Percentiles rank a stretch among this genome's conserved stretches.
phyloP scores from a whole-genome alignment of 1,140 invertebrate genomes.

The Trinorchestia longiramus region DNA sequence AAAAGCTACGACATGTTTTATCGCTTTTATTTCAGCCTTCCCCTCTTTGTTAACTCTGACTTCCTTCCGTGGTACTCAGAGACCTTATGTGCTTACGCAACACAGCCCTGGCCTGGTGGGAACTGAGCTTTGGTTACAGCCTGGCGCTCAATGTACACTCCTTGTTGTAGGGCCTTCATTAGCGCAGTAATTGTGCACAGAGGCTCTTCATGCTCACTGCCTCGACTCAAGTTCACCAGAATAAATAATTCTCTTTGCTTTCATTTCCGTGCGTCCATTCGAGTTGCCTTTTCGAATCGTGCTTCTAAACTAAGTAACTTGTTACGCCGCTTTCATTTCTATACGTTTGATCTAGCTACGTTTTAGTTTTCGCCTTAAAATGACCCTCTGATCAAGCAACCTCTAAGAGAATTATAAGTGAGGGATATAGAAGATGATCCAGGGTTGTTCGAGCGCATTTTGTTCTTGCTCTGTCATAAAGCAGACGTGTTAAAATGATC shows the following conservation, averaged over 20 bases:
- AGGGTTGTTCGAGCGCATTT: no score
- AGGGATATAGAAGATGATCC: neutral
- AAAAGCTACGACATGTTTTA: no score
- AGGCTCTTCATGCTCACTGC: neutral
- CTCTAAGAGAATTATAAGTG: neutral
- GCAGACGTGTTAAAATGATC: neutral
- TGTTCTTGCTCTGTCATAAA: no score
- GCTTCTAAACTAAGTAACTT: no score
- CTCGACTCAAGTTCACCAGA: neutral
- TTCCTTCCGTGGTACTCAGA: neutral
- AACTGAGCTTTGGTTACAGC: neutral
- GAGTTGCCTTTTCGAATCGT: neutral
- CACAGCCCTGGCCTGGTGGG: no score
- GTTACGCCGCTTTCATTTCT: no score
- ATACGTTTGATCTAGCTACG: no score
- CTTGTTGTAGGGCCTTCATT: neutral
- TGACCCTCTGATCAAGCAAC: no score
- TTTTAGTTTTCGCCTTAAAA: neutral
- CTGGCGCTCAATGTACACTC: neutral
- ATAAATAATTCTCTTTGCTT: neutral
- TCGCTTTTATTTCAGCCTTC: no score
- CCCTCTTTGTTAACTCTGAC: no score
- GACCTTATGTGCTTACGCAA: no score
- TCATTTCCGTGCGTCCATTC: neutral
- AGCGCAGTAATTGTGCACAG: neutral